Conservation (phyloP, 2,113 vertebrate genomes). For the Triplophysa tibetana region DNA sequence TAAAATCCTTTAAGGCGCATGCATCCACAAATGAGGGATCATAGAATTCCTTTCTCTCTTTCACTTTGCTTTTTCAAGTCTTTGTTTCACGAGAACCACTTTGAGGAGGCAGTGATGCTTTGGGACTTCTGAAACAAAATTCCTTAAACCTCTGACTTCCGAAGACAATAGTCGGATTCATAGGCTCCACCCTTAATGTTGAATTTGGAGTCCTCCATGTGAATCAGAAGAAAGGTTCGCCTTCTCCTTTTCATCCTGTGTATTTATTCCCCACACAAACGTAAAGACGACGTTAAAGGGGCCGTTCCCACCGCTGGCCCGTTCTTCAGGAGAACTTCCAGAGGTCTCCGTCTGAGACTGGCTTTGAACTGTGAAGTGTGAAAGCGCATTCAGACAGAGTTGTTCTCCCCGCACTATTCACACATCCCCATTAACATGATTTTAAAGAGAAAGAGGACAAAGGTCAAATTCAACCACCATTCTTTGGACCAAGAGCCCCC, state of each 20-base stretch:
- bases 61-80: not conserved
- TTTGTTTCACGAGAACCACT: slow-evolving; percentile 56
- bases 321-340: not conserved
- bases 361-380: slow-evolving; percentile 50
- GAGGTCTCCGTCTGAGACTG: not conserved
- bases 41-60: not conserved
- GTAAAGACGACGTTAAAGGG: slow-evolving; percentile 10
- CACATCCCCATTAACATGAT: slow-evolving; percentile 29
- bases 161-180: slow-evolving; percentile 61
- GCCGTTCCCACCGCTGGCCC: not conserved
- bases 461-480: slow-evolving; percentile 33
- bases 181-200: slow-evolving; percentile 62
- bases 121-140: slow-evolving; percentile 51
- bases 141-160: slow-evolving; percentile 61
- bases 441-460: slow-evolving; percentile 27
- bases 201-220: slow-evolving; percentile 60
- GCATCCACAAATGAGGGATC: not conserved
- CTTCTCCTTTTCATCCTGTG: slow-evolving; percentile 54
- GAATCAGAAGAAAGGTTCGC: slow-evolving; percentile 58
- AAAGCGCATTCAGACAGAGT: slow-evolving; percentile 35
- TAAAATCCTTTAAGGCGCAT: slow-evolving; percentile 7
- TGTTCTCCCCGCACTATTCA: slow-evolving; percentile 29
- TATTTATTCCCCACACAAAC: slow-evolving; percentile 55
- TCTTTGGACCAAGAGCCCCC: not conserved
- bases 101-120: slow-evolving; percentile 49